phyloP scores from a whole-genome alignment of 2,113 vertebrate genomes.

The Passer domesticus region DNA sequence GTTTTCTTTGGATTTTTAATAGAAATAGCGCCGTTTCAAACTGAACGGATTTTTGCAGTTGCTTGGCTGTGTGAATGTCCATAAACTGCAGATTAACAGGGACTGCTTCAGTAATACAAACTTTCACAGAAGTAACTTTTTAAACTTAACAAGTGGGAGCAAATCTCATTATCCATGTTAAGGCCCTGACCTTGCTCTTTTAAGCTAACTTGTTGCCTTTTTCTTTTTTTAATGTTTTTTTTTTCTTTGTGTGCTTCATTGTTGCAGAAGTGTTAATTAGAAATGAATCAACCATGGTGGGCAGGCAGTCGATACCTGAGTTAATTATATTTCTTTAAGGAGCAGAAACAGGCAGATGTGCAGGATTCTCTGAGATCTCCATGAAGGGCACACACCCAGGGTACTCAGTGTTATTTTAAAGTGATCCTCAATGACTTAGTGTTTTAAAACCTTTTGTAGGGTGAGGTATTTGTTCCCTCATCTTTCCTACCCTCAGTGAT shows the following conservation, averaged over 20 bases:
- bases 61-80: background rate
- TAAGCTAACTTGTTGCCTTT: background rate
- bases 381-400: background rate
- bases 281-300: slow-evolving; percentile 10
- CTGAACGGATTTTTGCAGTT: background rate
- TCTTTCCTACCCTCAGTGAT: background rate
- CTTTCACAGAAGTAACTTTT: background rate
- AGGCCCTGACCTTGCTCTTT: background rate
- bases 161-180: background rate
- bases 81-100: background rate
- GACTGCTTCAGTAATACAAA: background rate
- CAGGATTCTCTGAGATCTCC: background rate
- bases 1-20: background rate
- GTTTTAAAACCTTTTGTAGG: background rate
- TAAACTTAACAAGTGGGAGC: background rate
- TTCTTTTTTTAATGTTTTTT: background rate
- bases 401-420: background rate
- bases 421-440: background rate
- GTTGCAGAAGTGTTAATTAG: slow-evolving; percentile 47
- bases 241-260: background rate
- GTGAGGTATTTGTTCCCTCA: background rate
- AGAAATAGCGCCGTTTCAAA: background rate
- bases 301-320: background rate
- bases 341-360: background rate
- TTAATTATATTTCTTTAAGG: slow-evolving; percentile 53